These are phyloP conservation scores for Saturnia pavonia DNA, from an alignment of 2,888 invertebrate species.

Conservation along the genomic window DNA sequence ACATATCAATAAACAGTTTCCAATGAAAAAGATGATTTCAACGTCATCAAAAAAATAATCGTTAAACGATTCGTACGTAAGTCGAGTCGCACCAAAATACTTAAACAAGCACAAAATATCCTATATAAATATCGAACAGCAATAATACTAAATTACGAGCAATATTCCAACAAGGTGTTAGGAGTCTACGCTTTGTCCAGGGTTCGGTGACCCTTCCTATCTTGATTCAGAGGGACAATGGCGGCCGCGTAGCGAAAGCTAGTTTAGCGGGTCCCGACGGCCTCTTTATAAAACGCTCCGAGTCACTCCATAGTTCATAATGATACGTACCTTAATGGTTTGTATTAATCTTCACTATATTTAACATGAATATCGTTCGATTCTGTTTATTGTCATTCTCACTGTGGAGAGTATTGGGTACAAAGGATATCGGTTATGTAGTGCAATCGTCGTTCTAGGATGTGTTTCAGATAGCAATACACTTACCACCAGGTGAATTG, in stretches of 20 bases:
- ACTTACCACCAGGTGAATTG: no score
- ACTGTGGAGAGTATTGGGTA: no score
- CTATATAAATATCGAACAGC: not conserved
- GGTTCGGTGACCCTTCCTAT: constrained; percentile 59
- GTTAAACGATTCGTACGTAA: not conserved
- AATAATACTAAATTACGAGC: not conserved
- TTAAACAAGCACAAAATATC: not conserved
- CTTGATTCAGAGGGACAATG: constrained; percentile 60
- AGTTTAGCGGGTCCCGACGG: constrained; percentile 13
- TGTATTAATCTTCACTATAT: not conserved
- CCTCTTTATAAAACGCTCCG: constrained; percentile 5
- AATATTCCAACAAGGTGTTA: constrained; percentile 48
- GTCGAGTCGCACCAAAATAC: not conserved
- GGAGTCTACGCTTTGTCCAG: constrained; percentile 47
- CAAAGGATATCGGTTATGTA: no score
- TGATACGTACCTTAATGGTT: not conserved
- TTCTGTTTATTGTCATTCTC: not conserved
- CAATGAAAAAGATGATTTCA: no score
- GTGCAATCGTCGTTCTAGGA: no score
- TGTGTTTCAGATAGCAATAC: no score
- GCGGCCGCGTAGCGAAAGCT: constrained; percentile 21
- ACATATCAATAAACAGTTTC: no score
- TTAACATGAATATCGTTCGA: not conserved
- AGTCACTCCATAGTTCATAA: not conserved
- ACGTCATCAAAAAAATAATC: no score